Evolutionary conservation across 1,140 invertebrate species (phyloP), one percentile per base, ranked within the genome.

Genomic region (Plutomurus gul): DNA sequence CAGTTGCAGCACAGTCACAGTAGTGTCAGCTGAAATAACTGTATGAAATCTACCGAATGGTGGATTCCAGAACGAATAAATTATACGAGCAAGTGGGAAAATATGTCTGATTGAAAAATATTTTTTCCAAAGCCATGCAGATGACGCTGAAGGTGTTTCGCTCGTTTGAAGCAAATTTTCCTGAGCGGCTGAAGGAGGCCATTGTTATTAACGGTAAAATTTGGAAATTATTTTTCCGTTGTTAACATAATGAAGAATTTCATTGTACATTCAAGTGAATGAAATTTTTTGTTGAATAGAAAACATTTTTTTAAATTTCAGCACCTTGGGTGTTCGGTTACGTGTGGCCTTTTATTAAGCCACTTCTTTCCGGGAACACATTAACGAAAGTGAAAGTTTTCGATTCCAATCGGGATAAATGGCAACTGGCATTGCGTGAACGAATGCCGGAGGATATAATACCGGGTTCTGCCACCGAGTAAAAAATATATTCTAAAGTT

Each of bases 171-270:
- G 70, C 72, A 4, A 79, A 75, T 49, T 79, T 47, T 36, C 78
- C 78, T 0, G 78, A 79, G n/a, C 40, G 51, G 22, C 30, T 79
- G 22, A 43, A 60, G 8, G 39, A 79, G 70, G 78, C 78, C 7
- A 70, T 60, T 25, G 78, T 79, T 33, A 75, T 79, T n/a, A 79
- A 79, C 20, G 51, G 78, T 79, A 75, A 43, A 46, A 46, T n/a
- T n/a, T 46, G 1, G 1, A 46, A 4, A 10, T n/a, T n/a, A n/a
- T n/a, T n/a, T n/a, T n/a, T n/a, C n/a, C n/a, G n/a, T n/a, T n/a
- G n/a, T n/a, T n/a, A n/a, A n/a, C n/a, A n/a, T n/a, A n/a, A n/a
- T n/a, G n/a, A n/a, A n/a, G n/a, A n/a, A n/a, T n/a, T n/a, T n/a
- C n/a, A n/a, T n/a, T n/a, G n/a, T n/a, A n/a, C n/a, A n/a, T n/a